Percentiles rank a stretch among this genome's conserved stretches.
Evolutionary conservation across 2,113 vertebrate genomes (phyloP).

Genomic region (Nanorana parkeri): DNA sequence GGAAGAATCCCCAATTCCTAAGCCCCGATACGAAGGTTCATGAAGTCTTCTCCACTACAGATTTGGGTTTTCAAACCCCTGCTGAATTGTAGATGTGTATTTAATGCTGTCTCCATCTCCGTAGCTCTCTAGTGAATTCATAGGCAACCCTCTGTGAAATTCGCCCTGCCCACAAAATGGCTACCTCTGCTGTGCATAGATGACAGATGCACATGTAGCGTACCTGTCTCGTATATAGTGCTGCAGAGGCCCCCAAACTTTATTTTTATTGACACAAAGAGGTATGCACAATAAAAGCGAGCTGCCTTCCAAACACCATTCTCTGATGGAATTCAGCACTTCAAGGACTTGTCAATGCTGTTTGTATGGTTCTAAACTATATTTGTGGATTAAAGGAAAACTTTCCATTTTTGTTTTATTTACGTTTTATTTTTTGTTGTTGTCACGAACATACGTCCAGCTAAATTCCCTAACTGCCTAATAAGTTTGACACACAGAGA

Average conservation of each 20-base stretch:
- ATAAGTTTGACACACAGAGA: too few relatives aligned
- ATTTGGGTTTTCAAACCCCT: too few relatives aligned
- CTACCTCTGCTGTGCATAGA: not conserved
- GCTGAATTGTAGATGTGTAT: too few relatives aligned
- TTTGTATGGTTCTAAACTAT: constrained; percentile 47
- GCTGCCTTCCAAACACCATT: not conserved
- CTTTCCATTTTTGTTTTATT: constrained; percentile 48
- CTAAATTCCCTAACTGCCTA: too few relatives aligned
- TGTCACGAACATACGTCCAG: not conserved
- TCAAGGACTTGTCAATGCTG: constrained; percentile 38
- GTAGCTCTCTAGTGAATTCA: too few relatives aligned
- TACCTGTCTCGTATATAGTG: not conserved
- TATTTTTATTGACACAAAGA: not conserved
- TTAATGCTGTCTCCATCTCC: too few relatives aligned
- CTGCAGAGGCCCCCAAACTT: not conserved
- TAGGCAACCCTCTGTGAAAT: too few relatives aligned
- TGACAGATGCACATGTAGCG: not conserved
- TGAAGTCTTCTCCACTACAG: too few relatives aligned
- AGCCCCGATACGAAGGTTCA: too few relatives aligned
- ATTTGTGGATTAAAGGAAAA: constrained; percentile 49
- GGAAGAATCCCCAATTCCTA: too few relatives aligned
- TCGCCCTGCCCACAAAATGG: not conserved
- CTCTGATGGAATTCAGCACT: not conserved
- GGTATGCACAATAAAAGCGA: constrained; percentile 21
- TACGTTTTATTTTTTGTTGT: constrained; percentile 9